Conservation (phyloP, 2,797 vertebrate genomes). For the Carduelis carduelis region DNA sequence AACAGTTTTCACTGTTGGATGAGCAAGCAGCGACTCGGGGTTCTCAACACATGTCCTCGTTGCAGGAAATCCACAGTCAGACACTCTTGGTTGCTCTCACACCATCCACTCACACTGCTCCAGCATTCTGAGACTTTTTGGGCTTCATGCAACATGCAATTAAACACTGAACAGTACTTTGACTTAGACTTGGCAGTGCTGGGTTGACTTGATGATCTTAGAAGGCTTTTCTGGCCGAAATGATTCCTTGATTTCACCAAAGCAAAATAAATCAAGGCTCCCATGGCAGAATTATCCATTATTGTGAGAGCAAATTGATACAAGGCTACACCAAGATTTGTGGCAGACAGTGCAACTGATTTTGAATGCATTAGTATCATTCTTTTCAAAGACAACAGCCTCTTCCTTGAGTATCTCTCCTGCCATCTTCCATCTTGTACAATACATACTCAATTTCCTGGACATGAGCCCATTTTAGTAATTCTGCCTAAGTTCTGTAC, state of each 20-base stretch:
- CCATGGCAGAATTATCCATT: accelerated
- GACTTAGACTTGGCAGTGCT: neutral
- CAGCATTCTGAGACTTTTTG: neutral
- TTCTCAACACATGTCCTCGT: accelerated
- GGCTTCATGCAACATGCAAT: neutral
- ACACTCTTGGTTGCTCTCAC: neutral
- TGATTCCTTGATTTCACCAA: neutral
- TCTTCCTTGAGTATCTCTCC: neutral
- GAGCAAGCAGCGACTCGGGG: neutral
- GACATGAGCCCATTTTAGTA: neutral
- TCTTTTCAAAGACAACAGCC: neutral
- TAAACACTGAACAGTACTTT: neutral
- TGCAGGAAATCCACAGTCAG: neutral
- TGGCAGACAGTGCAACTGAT: neutral
- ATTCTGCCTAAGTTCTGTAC: neutral
- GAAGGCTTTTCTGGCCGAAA: neutral
- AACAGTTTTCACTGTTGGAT: neutral
- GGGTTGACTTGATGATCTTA: neutral
- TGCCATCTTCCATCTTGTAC: neutral
- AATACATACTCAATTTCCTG: neutral
- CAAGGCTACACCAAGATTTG: neutral
- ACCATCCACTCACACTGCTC: neutral
- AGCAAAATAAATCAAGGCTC: neutral
- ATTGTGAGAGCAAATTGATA: neutral
- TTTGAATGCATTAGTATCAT: neutral